phyloP scores from a whole-genome alignment of 2,888 invertebrate species.

The Amiota communis region DNA sequence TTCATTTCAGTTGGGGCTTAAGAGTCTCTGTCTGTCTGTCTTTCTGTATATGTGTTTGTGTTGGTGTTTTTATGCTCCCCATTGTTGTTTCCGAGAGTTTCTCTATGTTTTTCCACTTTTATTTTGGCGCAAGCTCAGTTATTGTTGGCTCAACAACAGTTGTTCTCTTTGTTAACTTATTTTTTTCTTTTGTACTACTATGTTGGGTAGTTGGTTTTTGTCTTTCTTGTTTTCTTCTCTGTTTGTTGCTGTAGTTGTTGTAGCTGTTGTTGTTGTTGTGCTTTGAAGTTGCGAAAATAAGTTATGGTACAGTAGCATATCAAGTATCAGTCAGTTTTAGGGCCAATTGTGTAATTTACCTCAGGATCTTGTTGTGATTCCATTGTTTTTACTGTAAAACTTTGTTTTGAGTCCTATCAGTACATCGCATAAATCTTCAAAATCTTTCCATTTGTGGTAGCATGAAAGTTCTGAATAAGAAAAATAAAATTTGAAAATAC shows the following conservation, averaged over 20 bases:
- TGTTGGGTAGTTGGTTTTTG: neutral
- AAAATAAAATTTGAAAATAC: no score
- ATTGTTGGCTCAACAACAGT: conserved; percentile 53
- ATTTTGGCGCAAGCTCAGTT: conserved; percentile 65
- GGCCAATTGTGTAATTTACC: neutral
- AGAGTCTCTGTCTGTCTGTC: neutral
- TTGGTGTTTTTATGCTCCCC: conserved; percentile 6
- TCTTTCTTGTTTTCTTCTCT: neutral
- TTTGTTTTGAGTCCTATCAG: neutral
- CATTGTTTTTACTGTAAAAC: neutral
- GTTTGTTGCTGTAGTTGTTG: no score
- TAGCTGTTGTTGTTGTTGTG: conserved; percentile 14
- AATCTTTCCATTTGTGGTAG: no score
- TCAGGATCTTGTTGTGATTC: neutral
- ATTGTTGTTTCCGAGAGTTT: conserved; percentile 18
- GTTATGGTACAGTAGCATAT: neutral
- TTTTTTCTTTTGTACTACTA: neutral
- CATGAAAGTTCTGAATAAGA: no score
- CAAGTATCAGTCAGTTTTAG: no score
- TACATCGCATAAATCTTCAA: no score
- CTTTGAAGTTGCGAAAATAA: neutral
- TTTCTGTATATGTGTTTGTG: neutral
- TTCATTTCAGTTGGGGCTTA: neutral
- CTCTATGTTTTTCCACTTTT: conserved; percentile 20
- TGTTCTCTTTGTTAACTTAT: conserved; percentile 27